phyloP scores from a whole-genome alignment of 2,113 vertebrate genomes.

The Oryzias melastigma region DNA sequence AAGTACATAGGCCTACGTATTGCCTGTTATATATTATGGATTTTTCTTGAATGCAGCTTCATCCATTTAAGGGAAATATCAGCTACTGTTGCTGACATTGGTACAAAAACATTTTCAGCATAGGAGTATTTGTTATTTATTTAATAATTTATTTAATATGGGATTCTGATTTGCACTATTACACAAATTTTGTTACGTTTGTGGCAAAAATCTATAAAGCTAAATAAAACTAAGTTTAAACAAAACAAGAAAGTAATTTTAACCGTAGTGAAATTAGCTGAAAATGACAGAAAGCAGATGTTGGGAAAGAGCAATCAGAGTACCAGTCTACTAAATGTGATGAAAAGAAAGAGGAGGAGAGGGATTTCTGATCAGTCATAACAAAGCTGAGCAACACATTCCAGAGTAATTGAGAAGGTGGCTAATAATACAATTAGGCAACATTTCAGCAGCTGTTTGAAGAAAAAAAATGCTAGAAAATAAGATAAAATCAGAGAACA shows the following conservation, averaged over 20 bases:
- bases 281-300: conserved; percentile 25
- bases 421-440: conserved; percentile 81
- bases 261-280: conserved; percentile 2
- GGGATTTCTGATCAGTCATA: conserved; percentile 77
- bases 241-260: background rate
- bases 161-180: too few species aligned
- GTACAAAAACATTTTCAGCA: too few species aligned
- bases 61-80: too few species aligned
- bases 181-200: background rate
- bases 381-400: conserved; percentile 75
- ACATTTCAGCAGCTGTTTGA: conserved; percentile 80
- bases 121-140: too few species aligned
- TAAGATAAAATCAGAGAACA: background rate
- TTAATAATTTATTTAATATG: too few species aligned
- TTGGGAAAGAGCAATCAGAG: conserved; percentile 10
- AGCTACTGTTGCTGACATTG: too few species aligned
- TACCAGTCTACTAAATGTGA: conserved; percentile 25
- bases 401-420: conserved; percentile 83
- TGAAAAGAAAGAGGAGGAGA: conserved; percentile 34
- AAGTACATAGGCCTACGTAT: too few species aligned
- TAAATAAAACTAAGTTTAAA: too few species aligned
- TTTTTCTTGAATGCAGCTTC: too few species aligned
- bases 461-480: conserved; percentile 45
- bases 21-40: too few species aligned
- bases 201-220: background rate